These are phyloP conservation scores for Elanoides forficatus DNA, from an alignment of 2,113 vertebrate species.

Conservation along the genomic window DNA sequence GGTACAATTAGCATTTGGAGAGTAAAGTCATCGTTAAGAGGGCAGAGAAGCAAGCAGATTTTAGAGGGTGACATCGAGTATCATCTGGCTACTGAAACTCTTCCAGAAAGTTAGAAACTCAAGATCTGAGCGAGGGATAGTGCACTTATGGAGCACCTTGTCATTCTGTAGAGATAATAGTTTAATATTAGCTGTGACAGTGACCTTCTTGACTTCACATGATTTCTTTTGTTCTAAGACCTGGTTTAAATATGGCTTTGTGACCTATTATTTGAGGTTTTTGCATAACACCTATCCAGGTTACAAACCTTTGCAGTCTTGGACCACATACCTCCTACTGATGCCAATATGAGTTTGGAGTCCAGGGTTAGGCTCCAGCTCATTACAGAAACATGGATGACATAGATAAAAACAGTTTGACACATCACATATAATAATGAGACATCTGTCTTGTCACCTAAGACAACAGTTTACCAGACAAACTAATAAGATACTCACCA, in stretches of 20 bases:
- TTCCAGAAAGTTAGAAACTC: neutral
- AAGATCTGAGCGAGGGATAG: neutral
- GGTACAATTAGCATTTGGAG: neutral
- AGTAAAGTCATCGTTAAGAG: neutral
- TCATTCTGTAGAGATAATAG: neutral
- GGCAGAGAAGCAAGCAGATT: neutral
- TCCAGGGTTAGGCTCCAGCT: neutral
- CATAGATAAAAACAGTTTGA: neutral
- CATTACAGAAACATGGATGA: neutral
- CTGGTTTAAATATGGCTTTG: neutral
- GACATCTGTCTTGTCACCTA: neutral
- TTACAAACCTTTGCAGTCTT: neutral
- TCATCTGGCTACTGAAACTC: neutral
- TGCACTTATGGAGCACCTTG: neutral
- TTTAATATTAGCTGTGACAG: neutral
- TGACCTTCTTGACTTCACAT: neutral
- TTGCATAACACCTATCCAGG: neutral
- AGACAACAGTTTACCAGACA: neutral
- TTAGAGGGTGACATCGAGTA: neutral
- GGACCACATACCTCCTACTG: neutral
- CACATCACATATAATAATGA: neutral
- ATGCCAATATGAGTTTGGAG: neutral
- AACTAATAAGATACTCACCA: neutral
- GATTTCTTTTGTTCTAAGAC: neutral
- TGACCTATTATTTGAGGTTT: neutral